These are phyloP conservation scores for Diorhabda carinulata DNA, from an alignment of 1,140 invertebrate genomes.

Conservation along the genomic window DNA sequence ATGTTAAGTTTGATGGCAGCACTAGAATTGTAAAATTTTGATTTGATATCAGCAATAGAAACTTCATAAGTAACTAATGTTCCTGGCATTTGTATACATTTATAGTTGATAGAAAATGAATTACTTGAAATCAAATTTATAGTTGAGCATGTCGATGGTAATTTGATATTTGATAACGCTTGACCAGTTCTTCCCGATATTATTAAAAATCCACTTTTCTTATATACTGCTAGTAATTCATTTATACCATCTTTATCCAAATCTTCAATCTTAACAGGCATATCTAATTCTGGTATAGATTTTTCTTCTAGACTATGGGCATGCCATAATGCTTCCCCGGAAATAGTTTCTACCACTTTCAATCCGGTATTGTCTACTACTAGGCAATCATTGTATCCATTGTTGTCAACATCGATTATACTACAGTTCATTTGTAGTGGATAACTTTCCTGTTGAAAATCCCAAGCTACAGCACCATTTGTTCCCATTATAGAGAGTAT, in stretches of 20 bases:
- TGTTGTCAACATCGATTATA: conserved; percentile 63
- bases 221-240: conserved; percentile 61
- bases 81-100: conserved; percentile 2
- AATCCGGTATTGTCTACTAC: conserved; percentile 66
- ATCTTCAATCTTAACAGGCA: conserved; percentile 68
- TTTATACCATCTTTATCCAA: conserved; percentile 64
- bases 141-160: conserved; percentile 7
- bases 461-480: conserved; percentile 62
- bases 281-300: conserved; percentile 53
- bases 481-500: conserved; percentile 58
- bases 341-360: conserved; percentile 63
- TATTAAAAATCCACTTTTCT: conserved; percentile 43
- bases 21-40: conserved; percentile 17
- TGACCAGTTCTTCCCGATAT: conserved; percentile 28
- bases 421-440: conserved; percentile 67
- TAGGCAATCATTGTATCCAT: conserved; percentile 68
- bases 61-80: conserved; percentile 5
- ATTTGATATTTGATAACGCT: conserved; percentile 24
- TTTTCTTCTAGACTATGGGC: conserved; percentile 50
- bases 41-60: conserved; percentile 12
- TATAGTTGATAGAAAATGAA: neutral
- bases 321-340: conserved; percentile 64
- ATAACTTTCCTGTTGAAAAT: conserved; percentile 57
- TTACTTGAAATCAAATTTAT: neutral
- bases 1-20: neutral